Conservation (phyloP, 2,113 vertebrate species). For the Sorex fumeus region DNA sequence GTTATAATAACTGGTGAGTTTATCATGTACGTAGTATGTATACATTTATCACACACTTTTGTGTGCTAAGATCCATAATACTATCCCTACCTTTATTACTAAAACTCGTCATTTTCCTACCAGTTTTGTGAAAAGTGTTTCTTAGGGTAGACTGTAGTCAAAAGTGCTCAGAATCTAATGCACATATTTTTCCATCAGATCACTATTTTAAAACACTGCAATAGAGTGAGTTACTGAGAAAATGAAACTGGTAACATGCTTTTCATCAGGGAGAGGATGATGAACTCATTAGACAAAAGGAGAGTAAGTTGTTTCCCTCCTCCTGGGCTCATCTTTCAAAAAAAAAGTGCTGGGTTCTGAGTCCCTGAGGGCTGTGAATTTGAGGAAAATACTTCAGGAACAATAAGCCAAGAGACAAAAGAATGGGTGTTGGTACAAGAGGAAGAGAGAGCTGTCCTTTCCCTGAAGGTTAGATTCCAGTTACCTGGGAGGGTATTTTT, state of each 20-base stretch:
- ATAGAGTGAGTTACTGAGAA: background rate
- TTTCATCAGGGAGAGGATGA: background rate
- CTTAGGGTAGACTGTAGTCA: background rate
- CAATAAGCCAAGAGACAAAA: background rate
- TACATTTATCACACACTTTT: background rate
- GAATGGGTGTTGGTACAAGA: background rate
- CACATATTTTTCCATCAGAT: background rate
- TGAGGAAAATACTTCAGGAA: background rate
- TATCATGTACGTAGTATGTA: background rate
- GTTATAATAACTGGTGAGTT: background rate
- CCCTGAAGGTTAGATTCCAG: background rate
- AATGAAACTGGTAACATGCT: background rate
- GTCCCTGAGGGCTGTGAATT: background rate
- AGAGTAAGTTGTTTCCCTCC: background rate
- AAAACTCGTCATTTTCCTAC: conserved; percentile 1
- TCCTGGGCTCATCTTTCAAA: background rate
- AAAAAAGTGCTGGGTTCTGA: background rate
- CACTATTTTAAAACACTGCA: background rate
- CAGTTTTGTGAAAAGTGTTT: background rate
- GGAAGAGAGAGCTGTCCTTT: background rate
- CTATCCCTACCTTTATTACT: conserved; percentile 13
- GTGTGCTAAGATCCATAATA: background rate
- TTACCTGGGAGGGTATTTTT: background rate
- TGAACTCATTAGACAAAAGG: conserved; percentile 33
- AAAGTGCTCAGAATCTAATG: conserved; percentile 40